Conservation (phyloP, 2,888 invertebrate species). For the Xanthia togata region DNA sequence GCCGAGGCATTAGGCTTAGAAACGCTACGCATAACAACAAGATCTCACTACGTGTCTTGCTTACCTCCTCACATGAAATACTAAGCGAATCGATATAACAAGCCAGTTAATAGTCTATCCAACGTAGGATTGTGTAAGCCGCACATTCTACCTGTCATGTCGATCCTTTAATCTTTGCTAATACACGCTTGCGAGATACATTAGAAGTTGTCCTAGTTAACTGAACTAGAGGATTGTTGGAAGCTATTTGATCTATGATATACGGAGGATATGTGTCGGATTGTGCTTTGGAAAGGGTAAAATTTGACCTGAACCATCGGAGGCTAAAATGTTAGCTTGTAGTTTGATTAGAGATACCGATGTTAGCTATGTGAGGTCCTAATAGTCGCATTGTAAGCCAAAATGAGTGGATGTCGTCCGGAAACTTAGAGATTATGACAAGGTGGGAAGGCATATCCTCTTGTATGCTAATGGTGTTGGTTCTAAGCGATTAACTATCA, state of each 20-base stretch:
- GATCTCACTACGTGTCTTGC: conserved; percentile 42
- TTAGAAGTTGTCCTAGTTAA: conserved; percentile 35
- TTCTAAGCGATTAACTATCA: background rate
- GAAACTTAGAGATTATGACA: background rate
- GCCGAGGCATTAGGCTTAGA: conserved; percentile 21
- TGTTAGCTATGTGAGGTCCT: background rate
- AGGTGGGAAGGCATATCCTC: background rate
- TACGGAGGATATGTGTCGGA: conserved; percentile 12
- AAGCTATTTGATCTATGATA: conserved; percentile 38
- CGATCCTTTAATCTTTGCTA: conserved; percentile 61
- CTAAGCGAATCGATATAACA: conserved; percentile 36
- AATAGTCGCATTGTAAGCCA: background rate
- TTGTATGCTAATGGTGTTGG: background rate
- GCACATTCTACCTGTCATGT: conserved; percentile 50
- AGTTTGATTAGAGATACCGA: background rate
- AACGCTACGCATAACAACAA: conserved; percentile 50
- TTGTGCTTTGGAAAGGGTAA: conserved; percentile 2
- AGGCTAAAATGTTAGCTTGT: background rate
- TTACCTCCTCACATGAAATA: conserved; percentile 21
- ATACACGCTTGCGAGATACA: conserved; percentile 40
- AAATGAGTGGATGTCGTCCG: background rate
- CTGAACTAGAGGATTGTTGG: conserved; percentile 23
- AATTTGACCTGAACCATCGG: background rate
- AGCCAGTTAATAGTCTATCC: conserved; percentile 54
- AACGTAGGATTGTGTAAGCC: conserved; percentile 50